These are phyloP conservation scores for Spilosoma lubricipeda DNA, from an alignment of 2,888 invertebrate genomes.

Conservation along the genomic window DNA sequence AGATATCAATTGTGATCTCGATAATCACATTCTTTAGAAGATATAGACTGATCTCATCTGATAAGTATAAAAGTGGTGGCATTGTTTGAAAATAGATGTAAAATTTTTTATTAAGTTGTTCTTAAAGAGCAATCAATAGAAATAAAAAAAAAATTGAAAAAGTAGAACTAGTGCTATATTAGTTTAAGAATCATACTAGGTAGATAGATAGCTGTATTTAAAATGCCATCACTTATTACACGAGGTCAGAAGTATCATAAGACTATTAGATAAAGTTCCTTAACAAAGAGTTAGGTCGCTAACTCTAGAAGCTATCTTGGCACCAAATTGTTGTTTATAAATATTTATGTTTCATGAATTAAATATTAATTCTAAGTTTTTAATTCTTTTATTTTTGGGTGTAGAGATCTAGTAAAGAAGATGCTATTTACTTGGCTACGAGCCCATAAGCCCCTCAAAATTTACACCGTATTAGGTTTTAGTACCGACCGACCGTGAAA, in stretches of 20 bases:
- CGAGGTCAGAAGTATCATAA: constrained; percentile 42
- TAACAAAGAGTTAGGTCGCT: constrained; percentile 59
- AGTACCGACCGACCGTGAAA: too few relatives aligned
- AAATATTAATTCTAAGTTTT: constrained; percentile 45
- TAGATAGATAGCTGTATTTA: not conserved
- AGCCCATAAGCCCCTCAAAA: too few relatives aligned
- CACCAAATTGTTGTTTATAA: constrained; percentile 79
- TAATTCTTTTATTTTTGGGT: constrained; percentile 23
- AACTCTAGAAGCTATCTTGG: constrained; percentile 82
- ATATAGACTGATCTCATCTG: constrained; percentile 29
- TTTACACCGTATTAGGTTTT: too few relatives aligned
- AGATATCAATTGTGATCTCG: constrained; percentile 64
- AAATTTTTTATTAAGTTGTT: not conserved
- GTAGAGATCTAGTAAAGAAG: too few relatives aligned
- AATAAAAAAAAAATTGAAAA: too few relatives aligned
- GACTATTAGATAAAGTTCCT: constrained; percentile 75
- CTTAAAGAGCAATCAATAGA: not conserved
- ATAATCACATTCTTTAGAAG: constrained; percentile 58
- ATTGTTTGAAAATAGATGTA: constrained; percentile 19
- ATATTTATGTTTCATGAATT: constrained; percentile 74
- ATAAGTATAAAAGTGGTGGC: constrained; percentile 43
- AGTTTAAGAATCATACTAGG: not conserved
- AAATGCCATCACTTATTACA: constrained; percentile 36
- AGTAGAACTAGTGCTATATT: too few relatives aligned
- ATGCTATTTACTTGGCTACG: too few relatives aligned